Evolutionary conservation across 2,888 invertebrate species (phyloP).

Genomic region (Luperina testacea): DNA sequence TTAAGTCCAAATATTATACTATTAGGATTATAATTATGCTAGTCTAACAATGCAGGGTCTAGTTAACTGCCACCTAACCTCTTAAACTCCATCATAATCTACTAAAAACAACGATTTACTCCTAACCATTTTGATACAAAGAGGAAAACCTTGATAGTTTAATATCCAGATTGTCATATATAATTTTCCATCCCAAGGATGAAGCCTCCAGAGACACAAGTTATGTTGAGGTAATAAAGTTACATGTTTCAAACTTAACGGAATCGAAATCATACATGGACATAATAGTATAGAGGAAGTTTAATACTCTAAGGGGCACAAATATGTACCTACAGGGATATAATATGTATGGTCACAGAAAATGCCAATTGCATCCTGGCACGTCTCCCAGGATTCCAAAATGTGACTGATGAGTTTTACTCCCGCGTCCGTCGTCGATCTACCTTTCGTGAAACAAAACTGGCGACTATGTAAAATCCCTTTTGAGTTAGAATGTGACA

Average conservation of each 20-base stretch:
- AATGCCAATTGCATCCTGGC: too few species aligned
- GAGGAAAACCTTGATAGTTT: background rate
- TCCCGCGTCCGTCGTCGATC: too few species aligned
- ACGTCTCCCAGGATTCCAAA: too few species aligned
- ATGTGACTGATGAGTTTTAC: too few species aligned
- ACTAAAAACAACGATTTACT: background rate
- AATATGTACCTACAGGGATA: background rate
- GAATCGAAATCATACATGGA: conserved; percentile 7
- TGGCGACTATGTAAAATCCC: too few species aligned
- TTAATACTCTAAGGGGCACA: background rate
- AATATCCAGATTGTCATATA: conserved; percentile 5
- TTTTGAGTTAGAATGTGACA: too few species aligned
- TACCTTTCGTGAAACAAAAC: too few species aligned
- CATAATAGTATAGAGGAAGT: background rate
- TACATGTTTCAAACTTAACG: conserved; percentile 9
- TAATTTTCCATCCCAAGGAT: conserved; percentile 7
- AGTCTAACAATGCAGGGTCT: too few species aligned
- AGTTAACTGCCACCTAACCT: too few species aligned
- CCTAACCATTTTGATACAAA: background rate
- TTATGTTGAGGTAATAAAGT: conserved; percentile 21
- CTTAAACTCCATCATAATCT: background rate
- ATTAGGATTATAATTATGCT: too few species aligned
- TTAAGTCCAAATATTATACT: too few species aligned
- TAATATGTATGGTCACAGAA: too few species aligned
- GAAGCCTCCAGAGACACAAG: conserved; percentile 21